Evolutionary conservation across 64 coral and sea anemone species (phyloP).

Genomic region (Trachythela sp.): DNA sequence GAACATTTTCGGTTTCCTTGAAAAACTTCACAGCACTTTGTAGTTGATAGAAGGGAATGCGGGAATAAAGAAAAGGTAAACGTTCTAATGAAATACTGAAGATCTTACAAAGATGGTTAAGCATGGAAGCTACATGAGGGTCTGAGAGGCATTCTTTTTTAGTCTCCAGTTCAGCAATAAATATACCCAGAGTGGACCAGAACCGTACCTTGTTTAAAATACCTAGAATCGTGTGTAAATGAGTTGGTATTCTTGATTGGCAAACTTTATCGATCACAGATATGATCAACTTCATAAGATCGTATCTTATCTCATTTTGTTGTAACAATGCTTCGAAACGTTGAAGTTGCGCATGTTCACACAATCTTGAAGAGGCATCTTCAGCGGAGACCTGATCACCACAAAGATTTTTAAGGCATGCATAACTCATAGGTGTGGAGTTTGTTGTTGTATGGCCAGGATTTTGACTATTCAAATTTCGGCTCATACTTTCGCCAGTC

Average conservation of each 20-base stretch:
- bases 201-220: neutral
- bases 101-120: neutral
- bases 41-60: neutral
- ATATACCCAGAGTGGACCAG: neutral
- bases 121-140: neutral
- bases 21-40: neutral
- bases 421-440: neutral
- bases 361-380: neutral
- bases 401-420: neutral
- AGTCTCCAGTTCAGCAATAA: neutral
- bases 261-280: conserved; percentile 2
- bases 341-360: neutral
- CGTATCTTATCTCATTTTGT: neutral
- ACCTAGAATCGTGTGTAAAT: neutral
- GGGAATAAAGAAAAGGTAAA: neutral
- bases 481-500: neutral
- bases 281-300: neutral
- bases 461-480: neutral
- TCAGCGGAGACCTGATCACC: neutral
- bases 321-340: conserved; percentile 1
- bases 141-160: neutral
- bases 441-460: neutral
- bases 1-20: neutral
- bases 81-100: neutral
- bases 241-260: neutral